phyloP scores from a whole-genome alignment of 2,797 vertebrate genomes.

The Acomys russatus region DNA sequence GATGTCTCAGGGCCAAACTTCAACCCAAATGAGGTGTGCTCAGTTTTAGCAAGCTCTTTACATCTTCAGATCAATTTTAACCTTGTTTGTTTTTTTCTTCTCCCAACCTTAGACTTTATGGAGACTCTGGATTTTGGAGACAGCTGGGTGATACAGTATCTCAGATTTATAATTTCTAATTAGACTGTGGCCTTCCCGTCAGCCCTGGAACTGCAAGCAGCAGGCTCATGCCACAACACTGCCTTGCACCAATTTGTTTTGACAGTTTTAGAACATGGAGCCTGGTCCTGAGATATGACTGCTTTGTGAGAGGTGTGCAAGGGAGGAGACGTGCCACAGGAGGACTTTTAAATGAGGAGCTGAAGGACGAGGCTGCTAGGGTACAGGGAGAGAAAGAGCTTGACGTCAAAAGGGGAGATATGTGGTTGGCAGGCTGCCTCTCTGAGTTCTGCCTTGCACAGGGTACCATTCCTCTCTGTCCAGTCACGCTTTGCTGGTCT shows the following conservation, averaged over 20 bases:
- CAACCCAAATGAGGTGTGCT: not conserved
- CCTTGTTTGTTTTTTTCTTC: slow-evolving; percentile 8
- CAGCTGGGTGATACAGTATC: slow-evolving; percentile 59
- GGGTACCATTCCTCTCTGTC: not conserved
- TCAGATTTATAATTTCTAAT: slow-evolving; percentile 82
- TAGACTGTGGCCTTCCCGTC: slow-evolving; percentile 81
- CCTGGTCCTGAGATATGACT: slow-evolving; percentile 78
- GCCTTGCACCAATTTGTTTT: slow-evolving; percentile 73
- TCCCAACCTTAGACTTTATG: slow-evolving; percentile 37
- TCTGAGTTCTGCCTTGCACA: not conserved
- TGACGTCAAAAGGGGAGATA: not conserved
- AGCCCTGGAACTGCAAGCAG: slow-evolving; percentile 37
- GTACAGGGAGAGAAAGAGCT: not conserved
- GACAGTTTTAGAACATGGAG: slow-evolving; percentile 81
- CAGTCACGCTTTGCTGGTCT: not conserved
- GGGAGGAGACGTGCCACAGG: not conserved
- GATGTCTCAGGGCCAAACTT: slow-evolving; percentile 71
- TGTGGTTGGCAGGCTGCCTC: not conserved
- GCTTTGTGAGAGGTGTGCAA: not conserved
- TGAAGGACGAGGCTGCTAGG: not conserved
- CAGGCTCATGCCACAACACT: slow-evolving; percentile 55
- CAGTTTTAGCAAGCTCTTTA: slow-evolving; percentile 44
- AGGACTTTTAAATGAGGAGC: not conserved
- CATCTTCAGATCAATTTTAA: slow-evolving; percentile 60
- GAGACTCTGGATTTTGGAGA: slow-evolving; percentile 69